phyloP scores from a whole-genome alignment of 2,797 vertebrate species.

The Sebastes matsubarae region DNA sequence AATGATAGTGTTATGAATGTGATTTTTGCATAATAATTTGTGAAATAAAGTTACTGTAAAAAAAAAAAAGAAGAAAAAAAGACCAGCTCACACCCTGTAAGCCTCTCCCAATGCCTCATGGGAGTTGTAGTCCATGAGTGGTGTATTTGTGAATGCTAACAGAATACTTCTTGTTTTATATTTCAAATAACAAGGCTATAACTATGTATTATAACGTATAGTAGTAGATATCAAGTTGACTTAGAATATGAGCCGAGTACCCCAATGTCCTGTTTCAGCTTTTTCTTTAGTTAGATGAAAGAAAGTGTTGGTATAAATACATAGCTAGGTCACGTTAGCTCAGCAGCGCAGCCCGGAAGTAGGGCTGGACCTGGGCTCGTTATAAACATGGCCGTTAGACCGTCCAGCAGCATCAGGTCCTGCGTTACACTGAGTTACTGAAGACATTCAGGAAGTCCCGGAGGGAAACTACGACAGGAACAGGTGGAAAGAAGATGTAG shows the following conservation, averaged over 20 bases:
- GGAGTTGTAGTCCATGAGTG: slow-evolving; percentile 67
- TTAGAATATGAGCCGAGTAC: accelerated
- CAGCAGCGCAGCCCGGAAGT: slow-evolving; percentile 62
- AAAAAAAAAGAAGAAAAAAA: too few species aligned
- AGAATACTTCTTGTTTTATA: not conserved
- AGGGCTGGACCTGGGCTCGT: slow-evolving; percentile 69
- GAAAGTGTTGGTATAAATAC: not conserved
- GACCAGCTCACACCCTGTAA: not conserved
- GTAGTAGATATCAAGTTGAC: accelerated
- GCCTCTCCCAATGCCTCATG: slow-evolving; percentile 10
- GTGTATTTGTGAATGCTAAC: not conserved
- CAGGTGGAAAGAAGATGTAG: slow-evolving; percentile 72
- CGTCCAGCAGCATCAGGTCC: slow-evolving; percentile 43
- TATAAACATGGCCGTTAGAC: slow-evolving; percentile 79
- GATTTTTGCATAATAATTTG: not conserved
- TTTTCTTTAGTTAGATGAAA: not conserved
- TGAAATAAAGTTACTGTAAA: slow-evolving; percentile 6
- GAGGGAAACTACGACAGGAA: slow-evolving; percentile 37
- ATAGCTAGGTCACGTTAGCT: not conserved
- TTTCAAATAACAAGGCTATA: not conserved
- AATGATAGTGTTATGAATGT: not conserved
- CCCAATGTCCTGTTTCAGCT: not conserved
- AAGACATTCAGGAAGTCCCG: slow-evolving; percentile 66
- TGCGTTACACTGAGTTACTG: slow-evolving; percentile 61
- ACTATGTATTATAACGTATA: not conserved